These are phyloP conservation scores for Prinia subflava DNA, from an alignment of 2,113 vertebrate species.

Conservation along the genomic window DNA sequence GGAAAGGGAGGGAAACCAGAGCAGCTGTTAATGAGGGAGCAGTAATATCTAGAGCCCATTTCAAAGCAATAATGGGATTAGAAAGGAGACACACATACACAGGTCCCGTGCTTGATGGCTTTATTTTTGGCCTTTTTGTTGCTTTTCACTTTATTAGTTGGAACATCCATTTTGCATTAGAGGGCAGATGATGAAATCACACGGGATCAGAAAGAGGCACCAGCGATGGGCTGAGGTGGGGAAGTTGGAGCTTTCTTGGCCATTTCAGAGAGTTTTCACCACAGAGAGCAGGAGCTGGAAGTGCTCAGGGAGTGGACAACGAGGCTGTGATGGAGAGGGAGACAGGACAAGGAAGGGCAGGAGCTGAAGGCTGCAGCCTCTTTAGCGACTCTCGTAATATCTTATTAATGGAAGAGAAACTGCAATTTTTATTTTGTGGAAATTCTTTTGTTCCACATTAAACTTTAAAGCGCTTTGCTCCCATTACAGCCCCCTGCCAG, in stretches of 20 bases:
- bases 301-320: not conserved
- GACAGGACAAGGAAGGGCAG: not conserved
- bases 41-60: conserved; percentile 19
- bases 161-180: conserved; percentile 45
- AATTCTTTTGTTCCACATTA: conserved; percentile 45
- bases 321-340: not conserved
- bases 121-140: conserved; percentile 16
- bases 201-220: not conserved
- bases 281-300: not conserved
- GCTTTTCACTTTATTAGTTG: conserved; percentile 34
- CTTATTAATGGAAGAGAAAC: conserved; percentile 52
- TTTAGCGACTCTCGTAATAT: not conserved
- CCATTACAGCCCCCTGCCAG: not conserved
- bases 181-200: conserved; percentile 14
- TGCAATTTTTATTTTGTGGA: conserved; percentile 42
- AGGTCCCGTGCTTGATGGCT: conserved; percentile 40
- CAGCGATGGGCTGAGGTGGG: not conserved
- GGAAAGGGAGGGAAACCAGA: conserved; percentile 3
- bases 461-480: conserved; percentile 41
- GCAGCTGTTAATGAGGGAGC: conserved; percentile 40
- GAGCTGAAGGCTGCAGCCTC: conserved; percentile 3
- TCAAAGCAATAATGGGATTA: conserved; percentile 51
- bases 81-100: conserved; percentile 27
- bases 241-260: not conserved
- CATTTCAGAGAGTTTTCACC: not conserved